Evolutionary conservation across 1,140 invertebrate species (phyloP).

Genomic region (Brachionus rubens): DNA sequence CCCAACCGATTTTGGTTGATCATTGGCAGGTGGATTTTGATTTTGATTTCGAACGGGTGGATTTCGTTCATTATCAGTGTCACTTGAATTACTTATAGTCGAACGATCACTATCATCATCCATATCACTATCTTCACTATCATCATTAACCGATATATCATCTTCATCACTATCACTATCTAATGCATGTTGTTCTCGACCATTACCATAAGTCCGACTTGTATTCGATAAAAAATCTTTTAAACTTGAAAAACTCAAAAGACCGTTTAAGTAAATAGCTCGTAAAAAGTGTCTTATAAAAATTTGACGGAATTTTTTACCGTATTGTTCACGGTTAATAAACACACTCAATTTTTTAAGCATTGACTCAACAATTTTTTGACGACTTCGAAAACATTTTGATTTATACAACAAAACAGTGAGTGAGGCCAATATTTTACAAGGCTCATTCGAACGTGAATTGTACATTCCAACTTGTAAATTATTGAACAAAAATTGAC

Average conservation of each 20-base stretch:
- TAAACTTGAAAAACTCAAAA: background rate
- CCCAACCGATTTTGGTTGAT: background rate
- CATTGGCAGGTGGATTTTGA: background rate
- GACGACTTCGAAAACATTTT: background rate
- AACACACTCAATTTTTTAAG: background rate
- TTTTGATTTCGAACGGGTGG: background rate
- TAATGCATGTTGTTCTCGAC: background rate
- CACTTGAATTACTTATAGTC: background rate
- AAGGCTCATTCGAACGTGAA: background rate
- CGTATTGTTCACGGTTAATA: conserved; percentile 28
- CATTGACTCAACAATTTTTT: conserved; percentile 14
- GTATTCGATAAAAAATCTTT: background rate
- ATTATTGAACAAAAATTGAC: background rate
- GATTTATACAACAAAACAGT: conserved; percentile 14
- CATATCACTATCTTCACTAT: background rate
- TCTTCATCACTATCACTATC: background rate
- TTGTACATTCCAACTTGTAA: background rate
- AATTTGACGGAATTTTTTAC: background rate
- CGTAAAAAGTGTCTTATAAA: background rate
- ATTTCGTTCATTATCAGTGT: background rate
- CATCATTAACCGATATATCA: background rate
- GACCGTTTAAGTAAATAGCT: conserved; percentile 11
- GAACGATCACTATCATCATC: background rate
- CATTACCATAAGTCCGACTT: background rate
- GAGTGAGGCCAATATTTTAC: background rate